Conservation (phyloP, 2,113 vertebrate genomes). For the Centropus bengalensis region DNA sequence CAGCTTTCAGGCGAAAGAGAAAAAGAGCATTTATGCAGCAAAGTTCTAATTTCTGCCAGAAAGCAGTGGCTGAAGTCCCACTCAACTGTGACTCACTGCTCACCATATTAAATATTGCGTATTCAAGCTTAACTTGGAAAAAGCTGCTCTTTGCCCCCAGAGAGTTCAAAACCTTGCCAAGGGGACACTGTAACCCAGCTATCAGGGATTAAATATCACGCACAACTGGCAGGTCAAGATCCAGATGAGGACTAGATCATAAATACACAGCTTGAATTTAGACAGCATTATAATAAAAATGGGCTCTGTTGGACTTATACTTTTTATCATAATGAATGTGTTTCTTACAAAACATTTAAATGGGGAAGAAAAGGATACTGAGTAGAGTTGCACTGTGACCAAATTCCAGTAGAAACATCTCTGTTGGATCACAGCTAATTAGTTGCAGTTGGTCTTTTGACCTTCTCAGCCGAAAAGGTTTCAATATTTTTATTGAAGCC, state of each 20-base stretch:
- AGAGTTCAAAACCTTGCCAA: neutral
- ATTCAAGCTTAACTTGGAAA: slow-evolving; percentile 16
- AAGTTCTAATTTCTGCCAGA: neutral
- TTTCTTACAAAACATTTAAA: neutral
- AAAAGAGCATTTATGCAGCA: neutral
- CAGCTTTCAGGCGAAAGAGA: neutral
- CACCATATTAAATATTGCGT: slow-evolving; percentile 36
- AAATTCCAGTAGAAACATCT: neutral
- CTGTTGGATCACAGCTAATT: neutral
- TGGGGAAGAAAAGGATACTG: neutral
- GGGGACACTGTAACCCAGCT: neutral
- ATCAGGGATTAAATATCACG: neutral
- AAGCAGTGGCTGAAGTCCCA: slow-evolving; percentile 20
- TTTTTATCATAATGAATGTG: neutral
- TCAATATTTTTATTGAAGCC: neutral
- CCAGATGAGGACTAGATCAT: neutral
- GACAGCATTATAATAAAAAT: neutral
- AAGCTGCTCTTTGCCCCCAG: neutral
- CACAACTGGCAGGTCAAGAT: neutral
- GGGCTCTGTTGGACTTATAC: neutral
- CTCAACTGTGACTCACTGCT: slow-evolving; percentile 54
- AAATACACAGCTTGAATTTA: neutral
- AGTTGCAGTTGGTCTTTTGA: neutral
- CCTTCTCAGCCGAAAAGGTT: neutral
- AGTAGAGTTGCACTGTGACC: accelerated